Percentiles rank a stretch among this genome's conserved stretches.
Evolutionary conservation across 2,113 vertebrate species (phyloP).

Genomic region (Trogon melanurus): DNA sequence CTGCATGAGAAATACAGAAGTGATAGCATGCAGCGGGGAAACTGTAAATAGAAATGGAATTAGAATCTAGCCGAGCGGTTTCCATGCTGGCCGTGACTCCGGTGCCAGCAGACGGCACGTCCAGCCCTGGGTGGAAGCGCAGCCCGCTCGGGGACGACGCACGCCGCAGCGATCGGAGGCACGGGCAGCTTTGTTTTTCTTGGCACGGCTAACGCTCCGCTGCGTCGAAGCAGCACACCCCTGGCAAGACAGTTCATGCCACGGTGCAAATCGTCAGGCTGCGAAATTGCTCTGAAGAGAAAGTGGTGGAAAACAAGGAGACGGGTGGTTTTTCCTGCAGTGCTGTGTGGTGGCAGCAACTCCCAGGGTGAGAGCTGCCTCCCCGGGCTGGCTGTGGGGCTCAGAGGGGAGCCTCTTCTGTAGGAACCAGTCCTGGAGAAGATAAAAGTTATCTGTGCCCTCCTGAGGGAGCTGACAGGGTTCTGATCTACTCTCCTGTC

Average conservation of each 20-base stretch:
- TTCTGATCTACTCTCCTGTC: not conserved
- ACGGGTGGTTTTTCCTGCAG: fast-evolving
- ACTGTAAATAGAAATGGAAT: not conserved
- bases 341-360: not conserved
- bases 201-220: not conserved
- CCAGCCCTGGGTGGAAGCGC: fast-evolving
- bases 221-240: not conserved
- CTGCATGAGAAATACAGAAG: not conserved
- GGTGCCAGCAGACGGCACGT: not conserved
- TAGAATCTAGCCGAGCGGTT: not conserved
- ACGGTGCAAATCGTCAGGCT: not conserved
- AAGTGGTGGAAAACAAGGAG: not conserved
- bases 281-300: not conserved
- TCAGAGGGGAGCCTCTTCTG: not conserved
- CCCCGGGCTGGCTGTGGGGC: fast-evolving
- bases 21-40: not conserved
- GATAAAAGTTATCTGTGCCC: not conserved
- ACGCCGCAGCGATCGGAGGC: not conserved
- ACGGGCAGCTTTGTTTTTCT: not conserved
- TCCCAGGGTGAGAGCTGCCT: not conserved
- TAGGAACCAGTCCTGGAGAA: fast-evolving
- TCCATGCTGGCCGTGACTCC: fast-evolving
- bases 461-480: not conserved
- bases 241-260: not conserved
- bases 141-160: not conserved